Base-by-base conservation (phyloP, 2,113 vertebrate genomes). In the Corythaixoides concolor region DNA sequence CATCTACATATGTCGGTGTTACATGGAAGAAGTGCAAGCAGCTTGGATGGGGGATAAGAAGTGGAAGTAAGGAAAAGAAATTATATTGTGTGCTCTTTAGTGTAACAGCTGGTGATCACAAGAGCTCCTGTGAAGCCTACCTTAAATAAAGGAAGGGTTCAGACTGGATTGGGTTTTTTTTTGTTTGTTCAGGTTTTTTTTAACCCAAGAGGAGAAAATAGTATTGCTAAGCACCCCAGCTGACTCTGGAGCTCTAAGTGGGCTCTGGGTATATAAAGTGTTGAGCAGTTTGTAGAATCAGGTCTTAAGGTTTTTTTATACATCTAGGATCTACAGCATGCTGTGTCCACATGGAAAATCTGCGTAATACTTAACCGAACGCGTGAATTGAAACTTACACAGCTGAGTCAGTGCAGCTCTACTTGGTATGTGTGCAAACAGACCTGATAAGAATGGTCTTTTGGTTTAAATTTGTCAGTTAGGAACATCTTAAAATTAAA, bases 401-500 rank as follows among this genome's bases (percentile, higher is more conserved):
- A 47, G 64, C 80, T 68, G 55, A 86, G 56, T 70, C 85, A n/a
- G 72, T 24, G 66, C 79, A 93, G 92, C 94, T 92, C 78, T 47
- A 60, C 39, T 91, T 76, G 92, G 68, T 90, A 69, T 92, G 52
- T 86, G 60, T 75, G 72, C 89, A 89, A 69, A 59, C 37, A 82
- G 80, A 33, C 55, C 69, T 80, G 69, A 6, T 76, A 77, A 88
- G 82, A 91, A 90, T 72, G 56, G 19, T 49, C 56, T 90, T 94
- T 80, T 75, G 92, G 83, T 94, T 94, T 81, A 21, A 45, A 50
- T 75, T 78, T 85, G 45, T 79, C 62, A 88, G n/a, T 85, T 60
- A 75, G 87, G 62, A 92, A 56, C 81, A 85, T 95, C 77, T 88
- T 89, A 73, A 86, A 88, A 66, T 96, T 21, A 72, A 87, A 81